These are phyloP conservation scores for Arctopsyche grandis DNA, from an alignment of 1,140 invertebrate species.

Conservation along the genomic window DNA sequence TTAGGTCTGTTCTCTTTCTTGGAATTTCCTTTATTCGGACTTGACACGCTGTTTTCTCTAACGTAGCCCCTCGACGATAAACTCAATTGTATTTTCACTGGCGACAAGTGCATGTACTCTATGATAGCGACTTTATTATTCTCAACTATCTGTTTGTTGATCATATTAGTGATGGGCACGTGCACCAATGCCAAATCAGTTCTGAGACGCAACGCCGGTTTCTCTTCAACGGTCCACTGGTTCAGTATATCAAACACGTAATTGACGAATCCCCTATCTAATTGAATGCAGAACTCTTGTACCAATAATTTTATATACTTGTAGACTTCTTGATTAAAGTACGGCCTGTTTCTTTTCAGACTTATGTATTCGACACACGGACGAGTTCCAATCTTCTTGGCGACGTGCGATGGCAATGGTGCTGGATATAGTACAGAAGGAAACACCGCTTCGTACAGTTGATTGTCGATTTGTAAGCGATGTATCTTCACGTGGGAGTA, in stretches of 20 bases:
- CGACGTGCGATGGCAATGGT: slow-evolving; percentile 57
- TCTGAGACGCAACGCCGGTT: slow-evolving; percentile 66
- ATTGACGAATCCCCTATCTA: slow-evolving; percentile 79
- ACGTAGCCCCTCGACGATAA: slow-evolving; percentile 72
- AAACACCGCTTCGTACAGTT: slow-evolving; percentile 79
- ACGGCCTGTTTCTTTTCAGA: slow-evolving; percentile 69
- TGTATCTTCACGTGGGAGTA: slow-evolving; percentile 78
- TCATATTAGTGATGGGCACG: slow-evolving; percentile 66
- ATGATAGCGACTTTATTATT: slow-evolving; percentile 64
- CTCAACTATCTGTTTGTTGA: slow-evolving; percentile 60
- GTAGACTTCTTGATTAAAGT: slow-evolving; percentile 70
- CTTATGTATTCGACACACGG: slow-evolving; percentile 76
- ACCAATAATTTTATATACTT: slow-evolving; percentile 78
- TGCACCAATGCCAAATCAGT: slow-evolving; percentile 70
- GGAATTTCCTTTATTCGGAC: slow-evolving; percentile 59
- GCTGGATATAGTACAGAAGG: slow-evolving; percentile 78
- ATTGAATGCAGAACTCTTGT: slow-evolving; percentile 77
- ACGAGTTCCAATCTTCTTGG: slow-evolving; percentile 64
- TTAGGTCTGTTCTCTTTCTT: slow-evolving; percentile 64
- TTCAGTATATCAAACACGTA: slow-evolving; percentile 71
- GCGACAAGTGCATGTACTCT: slow-evolving; percentile 77
- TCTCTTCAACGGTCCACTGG: slow-evolving; percentile 67
- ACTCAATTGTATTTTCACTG: slow-evolving; percentile 74
- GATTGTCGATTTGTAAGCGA: slow-evolving; percentile 80
- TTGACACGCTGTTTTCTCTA: slow-evolving; percentile 58